A percentile compares a stretch with the other conserved stretches of the same genome.
Evolutionary conservation across 2,113 vertebrate genomes (phyloP).

Genomic region (Strigops habroptila): DNA sequence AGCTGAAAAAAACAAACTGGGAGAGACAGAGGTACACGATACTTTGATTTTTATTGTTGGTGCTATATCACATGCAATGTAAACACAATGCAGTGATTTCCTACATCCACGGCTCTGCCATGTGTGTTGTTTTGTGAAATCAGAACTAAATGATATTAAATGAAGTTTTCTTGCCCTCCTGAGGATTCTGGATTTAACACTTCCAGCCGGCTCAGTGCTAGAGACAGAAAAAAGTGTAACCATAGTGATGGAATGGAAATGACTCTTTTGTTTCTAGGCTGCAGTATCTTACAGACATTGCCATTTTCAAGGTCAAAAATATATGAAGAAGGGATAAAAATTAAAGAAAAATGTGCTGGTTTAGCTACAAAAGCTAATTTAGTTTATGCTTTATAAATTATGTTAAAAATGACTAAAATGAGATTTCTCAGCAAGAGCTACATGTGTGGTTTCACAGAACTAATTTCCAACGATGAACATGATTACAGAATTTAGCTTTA

Average conservation of each 20-base stretch:
- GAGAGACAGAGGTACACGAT: neutral
- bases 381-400: conserved; percentile 78
- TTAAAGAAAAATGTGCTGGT: conserved; percentile 77
- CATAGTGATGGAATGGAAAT: conserved; percentile 86
- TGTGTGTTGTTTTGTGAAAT: conserved; percentile 67
- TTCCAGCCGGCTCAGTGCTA: conserved; percentile 57
- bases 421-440: conserved; percentile 80
- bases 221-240: conserved; percentile 80
- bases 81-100: conserved; percentile 47
- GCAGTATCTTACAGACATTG: conserved; percentile 78
- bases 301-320: conserved; percentile 82
- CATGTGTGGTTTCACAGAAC: conserved; percentile 77
- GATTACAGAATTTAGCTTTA: conserved; percentile 77
- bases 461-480: conserved; percentile 77
- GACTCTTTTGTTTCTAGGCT: conserved; percentile 80
- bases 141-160: conserved; percentile 74
- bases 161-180: conserved; percentile 72
- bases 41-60: neutral
- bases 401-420: conserved; percentile 78
- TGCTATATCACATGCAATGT: neutral
- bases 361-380: conserved; percentile 79
- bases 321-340: conserved; percentile 79
- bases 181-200: conserved; percentile 74
- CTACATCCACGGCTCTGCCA: conserved; percentile 53
- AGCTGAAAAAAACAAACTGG: conserved; percentile 12